Base-by-base conservation (phyloP, 2,113 vertebrate genomes). In the Cygnus atratus region DNA sequence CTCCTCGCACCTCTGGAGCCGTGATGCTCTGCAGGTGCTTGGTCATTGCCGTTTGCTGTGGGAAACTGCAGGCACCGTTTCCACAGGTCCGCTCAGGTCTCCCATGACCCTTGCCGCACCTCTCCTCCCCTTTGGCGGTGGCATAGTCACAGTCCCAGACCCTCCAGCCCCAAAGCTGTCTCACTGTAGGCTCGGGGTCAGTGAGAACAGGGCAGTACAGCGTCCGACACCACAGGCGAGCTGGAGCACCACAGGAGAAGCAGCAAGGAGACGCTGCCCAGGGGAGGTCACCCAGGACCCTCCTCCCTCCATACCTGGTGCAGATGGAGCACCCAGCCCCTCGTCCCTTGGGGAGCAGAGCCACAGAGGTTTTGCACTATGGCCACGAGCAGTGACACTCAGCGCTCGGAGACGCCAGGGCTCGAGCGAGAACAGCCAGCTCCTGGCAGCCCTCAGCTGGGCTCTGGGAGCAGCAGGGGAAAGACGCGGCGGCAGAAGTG, bases 141-240 rank as follows among this genome's bases (percentile, higher is more conserved):
- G 19, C 46, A 33, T 6, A 39, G 31, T 4, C 9, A 0, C 0
- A 63, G 57, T 35, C 43, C 25, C 15, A 63, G n/a, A 28, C 25
- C 29, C 3, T 44, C 16, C 9, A 65, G 26, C 35, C 61, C 71
- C 31, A 22, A 9, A 50, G 46, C 13, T 6, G 4, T 21, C 37
- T 25, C 59, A 39, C 10, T 0, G 0, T 62, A 65, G 0, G 1
- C 58, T 68, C 35, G 48, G 24, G 58, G 37, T 3, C 11, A 3
- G 68, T 22, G 19, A 79, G 81, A 37, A 28, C 25, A 19, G 2
- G 4, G 6, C 41, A 50, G 52, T 31, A 17, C 39, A 77, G 63
- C 2, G 4, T 9, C 14, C 22, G 2, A 58, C 8, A 3, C 18
- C 9, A 52, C 0, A 0, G 48, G 22, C 0, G 3, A 44, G 43